A percentile compares a stretch with the other conserved stretches of the same genome.
Conservation (phyloP, 2,888 invertebrate genomes). For the Lasioglossum leucozonium region DNA sequence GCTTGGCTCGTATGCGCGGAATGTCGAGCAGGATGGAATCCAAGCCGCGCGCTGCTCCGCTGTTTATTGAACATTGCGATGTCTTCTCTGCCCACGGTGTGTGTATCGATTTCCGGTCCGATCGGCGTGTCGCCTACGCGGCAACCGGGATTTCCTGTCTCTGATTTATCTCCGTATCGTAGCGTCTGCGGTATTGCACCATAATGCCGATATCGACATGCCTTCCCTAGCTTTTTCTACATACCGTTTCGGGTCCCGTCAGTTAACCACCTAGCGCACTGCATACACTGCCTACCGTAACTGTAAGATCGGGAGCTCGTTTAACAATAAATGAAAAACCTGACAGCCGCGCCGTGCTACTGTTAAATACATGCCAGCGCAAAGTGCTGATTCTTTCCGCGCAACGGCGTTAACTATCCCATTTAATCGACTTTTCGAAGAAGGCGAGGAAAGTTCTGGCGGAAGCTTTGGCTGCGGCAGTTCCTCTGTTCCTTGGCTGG, state of each 20-base stretch:
- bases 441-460: neutral
- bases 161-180: constrained; percentile 53
- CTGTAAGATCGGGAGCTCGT: neutral
- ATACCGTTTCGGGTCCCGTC: neutral
- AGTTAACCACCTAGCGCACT: neutral
- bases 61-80: constrained; percentile 61
- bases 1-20: constrained; percentile 48
- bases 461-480: neutral
- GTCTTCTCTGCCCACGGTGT: constrained; percentile 52
- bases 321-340: neutral
- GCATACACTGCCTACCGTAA: neutral
- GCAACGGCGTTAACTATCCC: neutral
- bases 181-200: constrained; percentile 5
- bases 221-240: neutral
- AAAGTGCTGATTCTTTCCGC: neutral
- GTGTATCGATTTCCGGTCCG: constrained; percentile 63
- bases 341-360: neutral
- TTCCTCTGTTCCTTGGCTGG: neutral
- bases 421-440: neutral
- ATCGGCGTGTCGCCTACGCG: constrained; percentile 34
- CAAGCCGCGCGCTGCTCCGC: constrained; percentile 45
- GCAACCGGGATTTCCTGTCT: constrained; percentile 48
- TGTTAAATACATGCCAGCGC: neutral
- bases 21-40: constrained; percentile 61
- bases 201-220: constrained; percentile 36